Evolutionary conservation across 2,888 invertebrate species (phyloP), one percentile per base, ranked within the genome.

Genomic region (Agapetus fuscipes): DNA sequence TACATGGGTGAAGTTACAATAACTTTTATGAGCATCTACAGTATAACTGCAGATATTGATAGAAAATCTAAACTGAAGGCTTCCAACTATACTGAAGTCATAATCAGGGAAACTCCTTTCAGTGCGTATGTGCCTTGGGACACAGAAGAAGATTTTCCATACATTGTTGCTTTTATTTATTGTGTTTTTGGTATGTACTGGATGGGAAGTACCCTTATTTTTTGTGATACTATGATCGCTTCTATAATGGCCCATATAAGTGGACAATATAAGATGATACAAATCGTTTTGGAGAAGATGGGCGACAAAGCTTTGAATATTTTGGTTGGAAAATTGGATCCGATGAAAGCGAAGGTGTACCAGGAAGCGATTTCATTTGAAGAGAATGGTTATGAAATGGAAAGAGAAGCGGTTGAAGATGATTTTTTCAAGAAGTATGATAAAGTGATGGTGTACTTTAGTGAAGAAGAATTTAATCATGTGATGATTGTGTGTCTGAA

Each of bases 221-320:
- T 45, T 9, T 41, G 44, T 13, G 48, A 48, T 25, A 45, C 48
- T 2, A 45, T 48, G 48, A 40, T 48, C 4, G 48, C 45, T 3
- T 48, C 48, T 5, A 45, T 48, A 3, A 48, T 48, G 48, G 34
- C 41, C 2, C 48, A 48, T 16, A 48, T 48, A 13, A 38, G 45
- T 24, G 48, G 42, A 14, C 44, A 48, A 26, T 48, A 45, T 28
- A 31, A 25, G 12, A 45, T 48, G 45, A 29, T 48, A 3, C 48
- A 48, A 17, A 45, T 36, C 9, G 30, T 38, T 5, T 16, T 48
- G 31, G 43, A 42, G 10, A 45, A 39, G 17, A 36, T 37, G 4
- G 45, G 36, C 4, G 34, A 26, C 11, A 34, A 33, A 29, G 42
- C 45, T 13, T 26, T 48, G 26, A 38, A 45, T 14, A 29, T 36